phyloP scores from a whole-genome alignment of 2,888 invertebrate species.

The Nymphalis c-album region DNA sequence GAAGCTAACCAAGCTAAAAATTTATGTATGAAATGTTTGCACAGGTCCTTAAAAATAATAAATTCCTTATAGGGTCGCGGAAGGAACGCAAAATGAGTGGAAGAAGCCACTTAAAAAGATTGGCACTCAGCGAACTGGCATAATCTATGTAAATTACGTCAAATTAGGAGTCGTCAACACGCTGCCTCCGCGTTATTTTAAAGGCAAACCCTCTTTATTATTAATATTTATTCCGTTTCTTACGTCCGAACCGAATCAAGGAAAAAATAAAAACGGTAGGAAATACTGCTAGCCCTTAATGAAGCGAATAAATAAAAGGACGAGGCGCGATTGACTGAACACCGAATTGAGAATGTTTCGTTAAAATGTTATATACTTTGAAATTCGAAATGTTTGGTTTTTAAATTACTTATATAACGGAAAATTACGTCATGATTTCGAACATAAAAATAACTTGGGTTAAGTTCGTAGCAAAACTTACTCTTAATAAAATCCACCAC shows the following conservation, averaged over 20 bases:
- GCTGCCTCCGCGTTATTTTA: slow-evolving; percentile 73
- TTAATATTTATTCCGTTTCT: slow-evolving; percentile 79
- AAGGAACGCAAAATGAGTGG: slow-evolving; percentile 75
- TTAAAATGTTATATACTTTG: slow-evolving; percentile 1
- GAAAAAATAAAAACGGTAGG: slow-evolving; percentile 63
- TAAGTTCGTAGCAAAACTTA: too few species aligned
- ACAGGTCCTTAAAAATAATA: slow-evolving; percentile 65
- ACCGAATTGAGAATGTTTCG: slow-evolving; percentile 27
- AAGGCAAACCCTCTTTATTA: slow-evolving; percentile 80
- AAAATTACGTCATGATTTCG: too few species aligned
- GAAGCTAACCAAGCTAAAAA: slow-evolving; percentile 35
- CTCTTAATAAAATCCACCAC: too few species aligned
- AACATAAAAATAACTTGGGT: too few species aligned
- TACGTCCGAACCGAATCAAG: slow-evolving; percentile 60
- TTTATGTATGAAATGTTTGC: slow-evolving; percentile 39
- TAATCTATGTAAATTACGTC: slow-evolving; percentile 81
- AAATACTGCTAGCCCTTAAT: slow-evolving; percentile 66
- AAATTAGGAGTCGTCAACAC: slow-evolving; percentile 81
- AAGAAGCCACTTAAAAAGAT: slow-evolving; percentile 81
- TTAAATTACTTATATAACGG: neutral
- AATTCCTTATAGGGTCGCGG: slow-evolving; percentile 69
- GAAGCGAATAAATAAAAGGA: slow-evolving; percentile 67
- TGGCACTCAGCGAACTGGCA: slow-evolving; percentile 80
- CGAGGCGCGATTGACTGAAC: slow-evolving; percentile 39
- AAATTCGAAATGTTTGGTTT: neutral